phyloP scores from a whole-genome alignment of 2,888 invertebrate species.

The Cryptocephalus moraei region DNA sequence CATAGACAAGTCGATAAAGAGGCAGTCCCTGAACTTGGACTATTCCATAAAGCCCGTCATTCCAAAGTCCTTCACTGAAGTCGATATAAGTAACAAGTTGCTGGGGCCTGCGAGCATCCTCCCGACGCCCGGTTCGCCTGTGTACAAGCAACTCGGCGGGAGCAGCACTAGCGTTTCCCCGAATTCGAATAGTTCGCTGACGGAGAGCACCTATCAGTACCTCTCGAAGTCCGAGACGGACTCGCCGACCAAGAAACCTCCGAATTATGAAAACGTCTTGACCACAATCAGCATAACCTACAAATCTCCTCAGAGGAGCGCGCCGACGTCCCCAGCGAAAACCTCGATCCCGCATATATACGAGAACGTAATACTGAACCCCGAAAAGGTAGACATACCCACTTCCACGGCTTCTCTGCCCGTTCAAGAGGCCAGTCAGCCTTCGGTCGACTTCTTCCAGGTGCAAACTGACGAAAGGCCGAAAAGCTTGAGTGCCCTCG shows the following conservation, averaged over 20 bases:
- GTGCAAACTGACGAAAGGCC: slow-evolving; percentile 23
- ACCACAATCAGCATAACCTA: slow-evolving; percentile 67
- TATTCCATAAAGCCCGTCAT: slow-evolving; percentile 14
- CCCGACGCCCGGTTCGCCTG: slow-evolving; percentile 33
- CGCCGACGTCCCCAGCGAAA: slow-evolving; percentile 23
- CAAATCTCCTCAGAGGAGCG: slow-evolving; percentile 49
- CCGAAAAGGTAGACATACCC: slow-evolving; percentile 45
- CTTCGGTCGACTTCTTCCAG: slow-evolving; percentile 20
- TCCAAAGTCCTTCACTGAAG: slow-evolving; percentile 32
- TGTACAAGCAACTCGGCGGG: slow-evolving; percentile 31
- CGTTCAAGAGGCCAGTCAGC: slow-evolving; percentile 48
- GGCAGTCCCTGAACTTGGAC: slow-evolving; percentile 34
- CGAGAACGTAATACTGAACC: slow-evolving; percentile 48
- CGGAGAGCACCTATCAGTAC: slow-evolving; percentile 19
- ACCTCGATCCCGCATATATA: slow-evolving; percentile 35
- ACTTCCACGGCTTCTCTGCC: slow-evolving; percentile 47
- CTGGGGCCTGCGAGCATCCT: slow-evolving; percentile 23
- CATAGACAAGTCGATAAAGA: slow-evolving; percentile 19
- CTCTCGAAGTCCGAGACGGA: slow-evolving; percentile 7
- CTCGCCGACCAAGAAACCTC: slow-evolving; percentile 7
- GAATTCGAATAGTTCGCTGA: slow-evolving; percentile 20
- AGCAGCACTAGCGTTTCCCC: slow-evolving; percentile 31
- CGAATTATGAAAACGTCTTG: slow-evolving; percentile 41
- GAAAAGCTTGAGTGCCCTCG: slow-evolving; percentile 33
- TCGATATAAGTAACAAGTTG: slow-evolving; percentile 26